Evolutionary conservation across 2,113 vertebrate genomes (phyloP).

Genomic region (Brachyhypopomus gauderio): DNA sequence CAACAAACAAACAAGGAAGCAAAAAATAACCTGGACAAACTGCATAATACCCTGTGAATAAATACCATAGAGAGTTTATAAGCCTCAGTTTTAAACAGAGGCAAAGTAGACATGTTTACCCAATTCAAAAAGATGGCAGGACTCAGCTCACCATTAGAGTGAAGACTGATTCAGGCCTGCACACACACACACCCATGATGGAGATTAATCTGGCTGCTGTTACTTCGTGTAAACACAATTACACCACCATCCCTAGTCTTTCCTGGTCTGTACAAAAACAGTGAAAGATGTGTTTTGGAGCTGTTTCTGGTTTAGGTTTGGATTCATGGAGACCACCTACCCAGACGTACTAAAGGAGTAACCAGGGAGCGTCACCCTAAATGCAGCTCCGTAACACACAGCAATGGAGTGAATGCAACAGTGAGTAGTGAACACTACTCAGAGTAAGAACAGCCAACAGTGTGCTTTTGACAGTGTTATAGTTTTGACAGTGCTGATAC

Average conservation of each 20-base stretch:
- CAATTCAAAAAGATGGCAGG: slow-evolving; percentile 11
- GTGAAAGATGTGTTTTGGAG: slow-evolving; percentile 9
- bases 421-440: background rate
- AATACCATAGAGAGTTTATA: slow-evolving; percentile 16
- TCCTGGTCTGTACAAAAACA: slow-evolving; percentile 31
- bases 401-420: background rate
- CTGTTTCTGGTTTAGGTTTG: background rate
- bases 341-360: background rate
- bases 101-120: slow-evolving; percentile 29
- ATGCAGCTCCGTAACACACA: slow-evolving; percentile 38
- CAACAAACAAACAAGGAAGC: slow-evolving; percentile 11
- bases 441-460: background rate
- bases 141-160: background rate
- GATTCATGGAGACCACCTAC: background rate
- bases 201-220: slow-evolving; percentile 25
- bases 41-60: slow-evolving; percentile 43
- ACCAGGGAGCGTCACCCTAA: slow-evolving; percentile 10
- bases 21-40: slow-evolving; percentile 34
- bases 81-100: slow-evolving; percentile 10
- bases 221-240: slow-evolving; percentile 47
- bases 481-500: slow-evolving; percentile 5
- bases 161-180: background rate
- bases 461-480: background rate
- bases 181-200: background rate
- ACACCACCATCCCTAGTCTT: slow-evolving; percentile 29